phyloP scores from a whole-genome alignment of 1,140 invertebrate species.

The Ladona fulva region DNA sequence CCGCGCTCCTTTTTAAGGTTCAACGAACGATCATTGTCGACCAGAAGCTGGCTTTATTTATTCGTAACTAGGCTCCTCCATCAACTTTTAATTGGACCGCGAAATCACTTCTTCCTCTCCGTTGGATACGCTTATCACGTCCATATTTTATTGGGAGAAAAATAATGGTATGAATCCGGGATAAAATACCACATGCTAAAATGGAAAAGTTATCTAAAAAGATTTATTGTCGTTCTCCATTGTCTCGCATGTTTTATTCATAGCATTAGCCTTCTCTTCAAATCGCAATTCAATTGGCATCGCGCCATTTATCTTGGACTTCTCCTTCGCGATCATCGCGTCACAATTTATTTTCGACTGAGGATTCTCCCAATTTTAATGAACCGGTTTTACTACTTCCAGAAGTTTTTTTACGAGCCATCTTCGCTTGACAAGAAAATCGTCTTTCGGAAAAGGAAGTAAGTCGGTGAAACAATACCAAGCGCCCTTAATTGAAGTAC shows the following conservation, averaged over 20 bases:
- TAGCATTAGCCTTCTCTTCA: not conserved
- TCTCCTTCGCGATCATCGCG: not conserved
- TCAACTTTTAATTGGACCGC: not conserved
- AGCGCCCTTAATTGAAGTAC: too few relatives aligned
- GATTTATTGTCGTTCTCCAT: not conserved
- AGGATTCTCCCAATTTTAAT: slow-evolving; percentile 6
- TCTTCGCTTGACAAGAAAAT: too few relatives aligned
- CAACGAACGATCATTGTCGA: too few relatives aligned
- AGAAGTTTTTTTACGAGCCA: not conserved
- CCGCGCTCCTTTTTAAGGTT: too few relatives aligned
- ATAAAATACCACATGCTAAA: slow-evolving; percentile 8
- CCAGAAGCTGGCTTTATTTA: too few relatives aligned
- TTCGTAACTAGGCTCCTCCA: too few relatives aligned
- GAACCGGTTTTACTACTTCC: not conserved
- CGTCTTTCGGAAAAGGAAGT: too few relatives aligned
- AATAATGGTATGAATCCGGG: not conserved
- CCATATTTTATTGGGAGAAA: not conserved
- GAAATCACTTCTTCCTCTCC: not conserved
- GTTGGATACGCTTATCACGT: not conserved
- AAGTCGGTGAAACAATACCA: too few relatives aligned
- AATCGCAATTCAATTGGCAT: not conserved
- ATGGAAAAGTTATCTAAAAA: not conserved
- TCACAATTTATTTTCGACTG: not conserved
- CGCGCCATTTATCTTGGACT: not conserved
- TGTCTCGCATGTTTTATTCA: not conserved